phyloP scores from a whole-genome alignment of 2,797 vertebrate genomes.

The Somateria mollissima region DNA sequence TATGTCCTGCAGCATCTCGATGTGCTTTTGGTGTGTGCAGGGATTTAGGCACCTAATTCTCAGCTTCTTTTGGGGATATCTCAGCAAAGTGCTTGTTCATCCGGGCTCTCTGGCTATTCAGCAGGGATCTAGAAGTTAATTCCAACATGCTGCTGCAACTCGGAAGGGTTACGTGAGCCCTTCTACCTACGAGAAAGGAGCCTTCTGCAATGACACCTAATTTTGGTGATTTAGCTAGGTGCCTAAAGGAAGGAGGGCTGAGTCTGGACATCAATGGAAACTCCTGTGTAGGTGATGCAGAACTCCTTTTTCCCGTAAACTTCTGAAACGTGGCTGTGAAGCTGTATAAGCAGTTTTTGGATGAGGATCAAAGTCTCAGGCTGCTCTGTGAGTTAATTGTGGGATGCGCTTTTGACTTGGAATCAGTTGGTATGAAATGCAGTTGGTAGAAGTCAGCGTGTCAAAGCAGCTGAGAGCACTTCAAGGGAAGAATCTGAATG shows the following conservation, averaged over 20 bases:
- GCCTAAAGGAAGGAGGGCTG: neutral
- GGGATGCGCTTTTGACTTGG: neutral
- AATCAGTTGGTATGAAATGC: neutral
- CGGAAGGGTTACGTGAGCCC: neutral
- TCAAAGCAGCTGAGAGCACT: neutral
- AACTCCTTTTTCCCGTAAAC: neutral
- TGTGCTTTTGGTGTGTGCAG: neutral
- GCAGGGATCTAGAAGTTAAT: neutral
- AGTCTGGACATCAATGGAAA: neutral
- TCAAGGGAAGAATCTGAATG: neutral
- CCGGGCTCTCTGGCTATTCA: neutral
- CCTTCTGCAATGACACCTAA: neutral
- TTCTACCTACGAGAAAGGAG: neutral
- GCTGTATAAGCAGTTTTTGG: neutral
- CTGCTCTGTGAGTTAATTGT: neutral
- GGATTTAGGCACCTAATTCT: neutral
- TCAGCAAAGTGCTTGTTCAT: neutral
- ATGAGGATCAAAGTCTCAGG: neutral
- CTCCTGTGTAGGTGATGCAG: neutral
- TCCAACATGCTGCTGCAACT: neutral
- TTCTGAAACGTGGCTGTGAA: neutral
- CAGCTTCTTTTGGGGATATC: neutral
- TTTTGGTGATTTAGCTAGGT: neutral
- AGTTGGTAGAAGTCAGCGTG: rapidly evolving
- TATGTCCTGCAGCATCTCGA: neutral